Evolutionary conservation across 2,113 vertebrate species (phyloP), one percentile per base, ranked within the genome.

Genomic region (Pseudopodoces humilis): DNA sequence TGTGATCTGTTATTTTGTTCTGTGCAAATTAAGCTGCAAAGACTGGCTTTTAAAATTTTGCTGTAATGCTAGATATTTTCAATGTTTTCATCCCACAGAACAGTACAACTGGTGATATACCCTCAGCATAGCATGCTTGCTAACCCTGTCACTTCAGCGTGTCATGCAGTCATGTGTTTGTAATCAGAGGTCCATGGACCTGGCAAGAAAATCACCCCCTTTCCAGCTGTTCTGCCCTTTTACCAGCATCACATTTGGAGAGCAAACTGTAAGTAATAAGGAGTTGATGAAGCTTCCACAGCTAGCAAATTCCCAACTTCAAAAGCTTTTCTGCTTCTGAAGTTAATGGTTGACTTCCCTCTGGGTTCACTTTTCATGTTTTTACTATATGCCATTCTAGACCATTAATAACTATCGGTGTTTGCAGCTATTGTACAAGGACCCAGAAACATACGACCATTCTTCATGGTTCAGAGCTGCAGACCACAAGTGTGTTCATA

Each of bases 351-450:
- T 92, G 84, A 59, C 88, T 92, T 96, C 94, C 96, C 95, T 83
- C 80, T 88, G 86, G 95, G 77, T 95, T 97, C 94, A 92, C 94
- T 97, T 97, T 95, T 94, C 95, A 74, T 88, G 78, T 93, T 95
- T 92, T 90, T 92, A 88, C 86, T 78, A 33, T 95, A 96, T 79
- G 78, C 88, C 70, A n/a, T 87, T 86, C 84, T 55, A 1, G 37
- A 83, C 86, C 75, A 86, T 91, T 96, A 97, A 96, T 97, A 97
- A 97, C 69, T 93, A 79, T 74, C 0, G 15, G 83, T 88, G 84
- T 76, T 85, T 94, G 91, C 27, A 6, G 58, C 64, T 89, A 68
- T 81, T 58, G 58, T 37, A 17, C 46, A 41, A 55, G 18, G 27
- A 67, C 49, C 25, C n/a, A 53, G 88, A 94, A 83, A 47, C 33